phyloP scores from a whole-genome alignment of 2,113 vertebrate genomes.

The Cygnus buccinator region DNA sequence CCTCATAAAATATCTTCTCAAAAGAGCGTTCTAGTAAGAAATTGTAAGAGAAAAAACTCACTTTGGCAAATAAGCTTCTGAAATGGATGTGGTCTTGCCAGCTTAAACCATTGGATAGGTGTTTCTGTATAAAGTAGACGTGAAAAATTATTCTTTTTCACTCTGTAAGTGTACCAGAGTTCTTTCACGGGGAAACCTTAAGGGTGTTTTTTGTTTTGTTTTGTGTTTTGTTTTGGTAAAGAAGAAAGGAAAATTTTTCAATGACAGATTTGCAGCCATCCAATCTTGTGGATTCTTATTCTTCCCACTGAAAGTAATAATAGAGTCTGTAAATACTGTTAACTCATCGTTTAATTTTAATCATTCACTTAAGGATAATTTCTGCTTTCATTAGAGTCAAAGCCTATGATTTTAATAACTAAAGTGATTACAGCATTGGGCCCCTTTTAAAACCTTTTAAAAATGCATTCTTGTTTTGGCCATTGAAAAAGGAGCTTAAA shows the following conservation, averaged over 20 bases:
- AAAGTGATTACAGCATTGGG: not conserved
- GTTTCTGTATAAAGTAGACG: not conserved
- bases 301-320: not conserved
- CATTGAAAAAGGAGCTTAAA: not conserved
- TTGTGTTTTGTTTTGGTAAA: not conserved
- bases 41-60: not conserved
- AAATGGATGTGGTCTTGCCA: not conserved
- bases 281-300: not conserved
- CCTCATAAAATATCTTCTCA: not conserved
- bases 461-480: not conserved
- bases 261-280: not conserved
- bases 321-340: not conserved
- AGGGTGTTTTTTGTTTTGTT: not conserved
- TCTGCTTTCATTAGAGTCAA: not conserved
- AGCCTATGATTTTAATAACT: not conserved
- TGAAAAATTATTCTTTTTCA: not conserved
- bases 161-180: not conserved
- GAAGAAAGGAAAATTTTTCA: not conserved
- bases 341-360: conserved; percentile 21
- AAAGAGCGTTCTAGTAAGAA: not conserved
- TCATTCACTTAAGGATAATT: conserved; percentile 21
- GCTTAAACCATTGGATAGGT: not conserved
- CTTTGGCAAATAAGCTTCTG: not conserved
- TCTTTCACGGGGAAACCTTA: not conserved
- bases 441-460: not conserved